Percentiles rank a stretch among this genome's conserved stretches.
These are phyloP conservation scores for Leucozona laternaria DNA, from an alignment of 2,888 invertebrate genomes.

Conservation along the genomic window DNA sequence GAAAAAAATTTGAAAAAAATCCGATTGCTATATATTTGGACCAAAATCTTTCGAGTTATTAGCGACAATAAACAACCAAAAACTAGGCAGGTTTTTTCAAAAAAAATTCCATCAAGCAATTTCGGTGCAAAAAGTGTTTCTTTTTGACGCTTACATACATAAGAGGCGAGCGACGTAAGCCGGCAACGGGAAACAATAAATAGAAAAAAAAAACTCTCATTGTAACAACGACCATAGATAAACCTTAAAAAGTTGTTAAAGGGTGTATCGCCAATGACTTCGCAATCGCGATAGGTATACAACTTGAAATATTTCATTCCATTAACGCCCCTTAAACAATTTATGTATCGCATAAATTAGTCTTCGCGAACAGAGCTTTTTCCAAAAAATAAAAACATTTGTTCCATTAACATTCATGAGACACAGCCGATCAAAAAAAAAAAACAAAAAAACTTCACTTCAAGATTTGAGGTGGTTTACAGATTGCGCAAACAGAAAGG, in stretches of 20 bases:
- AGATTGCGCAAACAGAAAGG: constrained; percentile 29
- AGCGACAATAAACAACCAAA: no score
- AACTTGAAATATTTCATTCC: constrained; percentile 13
- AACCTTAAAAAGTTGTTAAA: constrained; percentile 20
- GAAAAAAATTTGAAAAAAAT: no score
- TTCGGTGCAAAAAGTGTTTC: no score
- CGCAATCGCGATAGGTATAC: constrained; percentile 27
- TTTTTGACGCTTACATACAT: no score
- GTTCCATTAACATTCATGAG: constrained; percentile 46
- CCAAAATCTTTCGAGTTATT: no score
- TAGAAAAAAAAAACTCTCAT: background rate
- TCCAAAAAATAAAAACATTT: constrained; percentile 17
- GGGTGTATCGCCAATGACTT: constrained; percentile 55
- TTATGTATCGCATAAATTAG: constrained; percentile 23
- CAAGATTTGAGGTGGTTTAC: background rate
- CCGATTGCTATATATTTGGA: no score
- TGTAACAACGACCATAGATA: background rate
- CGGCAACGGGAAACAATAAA: no score
- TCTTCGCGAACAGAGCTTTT: constrained; percentile 5
- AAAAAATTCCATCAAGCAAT: no score
- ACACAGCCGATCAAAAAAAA: constrained; percentile 14
- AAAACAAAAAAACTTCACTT: background rate
- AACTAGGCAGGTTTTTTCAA: no score
- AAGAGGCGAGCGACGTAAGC: no score
- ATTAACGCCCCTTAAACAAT: constrained; percentile 47